Evolutionary conservation across 2,888 invertebrate species (phyloP), one percentile per base, ranked within the genome.

Genomic region (Teleiodes luculella): DNA sequence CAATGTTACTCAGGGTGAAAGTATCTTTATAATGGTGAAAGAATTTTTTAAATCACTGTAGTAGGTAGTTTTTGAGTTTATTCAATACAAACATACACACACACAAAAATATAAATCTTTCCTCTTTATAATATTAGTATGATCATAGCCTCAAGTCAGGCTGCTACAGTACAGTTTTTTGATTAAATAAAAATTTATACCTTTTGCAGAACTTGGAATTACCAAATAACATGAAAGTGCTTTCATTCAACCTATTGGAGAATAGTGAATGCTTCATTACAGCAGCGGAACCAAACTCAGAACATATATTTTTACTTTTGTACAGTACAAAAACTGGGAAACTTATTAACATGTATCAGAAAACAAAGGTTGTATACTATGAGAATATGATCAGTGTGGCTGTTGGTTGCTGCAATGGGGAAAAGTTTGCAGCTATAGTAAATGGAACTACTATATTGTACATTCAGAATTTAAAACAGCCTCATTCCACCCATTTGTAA

Each of bases 211-310:
- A 74, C 64, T 68, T 90, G 1, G 62, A 71, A 52, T 59, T 81
- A 16, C 76, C 78, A 41, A 28, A 64, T 3, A 61, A 70, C 30
- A 56, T 64, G 28, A 72, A 68, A 58, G 64, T 90, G 1, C 51
- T 82, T 20, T 76, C 88, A 55, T 90, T 88, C 68, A 76, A 90
- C 56, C 64, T 89, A 36, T 56, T 88, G 1, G 79, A 83, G 36
- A 72, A 66, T 37, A 74, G 78, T 65, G 78, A 82, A 63, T 90
- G 89, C 59, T 82, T 86, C 20, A 55, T 90, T 4, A 78, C 80
- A 10, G 68, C 70, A 16, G 51, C 56, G 55, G 57, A 60, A 8
- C 30, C 55, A 13, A 13, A 37, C 3, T 59, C 48, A 8, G 59
- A 58, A 28, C 41, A 57, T 18, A 50, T 83, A 4, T 58, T 63